phyloP scores from a whole-genome alignment of 2,888 invertebrate species.

The Drosophila fulvimacula region DNA sequence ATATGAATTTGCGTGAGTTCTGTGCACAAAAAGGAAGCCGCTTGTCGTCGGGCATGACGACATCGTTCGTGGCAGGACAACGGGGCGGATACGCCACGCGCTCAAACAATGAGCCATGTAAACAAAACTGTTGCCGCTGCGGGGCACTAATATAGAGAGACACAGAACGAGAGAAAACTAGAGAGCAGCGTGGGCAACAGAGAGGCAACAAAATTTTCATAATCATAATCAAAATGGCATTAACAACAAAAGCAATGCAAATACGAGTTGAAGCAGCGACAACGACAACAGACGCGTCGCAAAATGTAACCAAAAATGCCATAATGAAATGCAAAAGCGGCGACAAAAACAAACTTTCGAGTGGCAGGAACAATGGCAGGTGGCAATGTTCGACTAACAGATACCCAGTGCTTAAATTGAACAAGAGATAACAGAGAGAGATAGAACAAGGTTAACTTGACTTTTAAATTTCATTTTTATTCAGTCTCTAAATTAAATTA shows the following conservation, averaged over 20 bases:
- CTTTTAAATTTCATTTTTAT: too few species aligned
- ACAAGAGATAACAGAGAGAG: too few species aligned
- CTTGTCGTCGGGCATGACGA: slow-evolving; percentile 44
- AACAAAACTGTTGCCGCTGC: slow-evolving; percentile 68
- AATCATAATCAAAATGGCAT: slow-evolving; percentile 81
- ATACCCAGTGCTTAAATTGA: not conserved
- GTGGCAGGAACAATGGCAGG: slow-evolving; percentile 6
- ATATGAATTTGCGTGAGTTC: slow-evolving; percentile 73
- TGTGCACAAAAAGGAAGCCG: slow-evolving; percentile 38
- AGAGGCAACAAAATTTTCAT: slow-evolving; percentile 73
- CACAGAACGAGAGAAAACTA: not conserved
- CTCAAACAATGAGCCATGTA: slow-evolving; percentile 80
- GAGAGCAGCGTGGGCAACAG: not conserved
- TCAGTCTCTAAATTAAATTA: not conserved
- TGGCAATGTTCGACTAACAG: not conserved
- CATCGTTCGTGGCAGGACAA: slow-evolving; percentile 44
- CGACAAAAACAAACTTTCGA: slow-evolving; percentile 49
- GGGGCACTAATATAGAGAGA: slow-evolving; percentile 30
- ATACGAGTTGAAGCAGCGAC: slow-evolving; percentile 66
- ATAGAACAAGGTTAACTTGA: too few species aligned
- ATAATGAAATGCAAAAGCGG: slow-evolving; percentile 72
- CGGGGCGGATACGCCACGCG: slow-evolving; percentile 69
- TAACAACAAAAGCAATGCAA: slow-evolving; percentile 80
- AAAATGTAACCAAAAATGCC: slow-evolving; percentile 76
- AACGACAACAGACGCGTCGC: slow-evolving; percentile 69